Base-by-base conservation (phyloP, 2,888 invertebrate species). In the Dolomedes plantarius region DNA sequence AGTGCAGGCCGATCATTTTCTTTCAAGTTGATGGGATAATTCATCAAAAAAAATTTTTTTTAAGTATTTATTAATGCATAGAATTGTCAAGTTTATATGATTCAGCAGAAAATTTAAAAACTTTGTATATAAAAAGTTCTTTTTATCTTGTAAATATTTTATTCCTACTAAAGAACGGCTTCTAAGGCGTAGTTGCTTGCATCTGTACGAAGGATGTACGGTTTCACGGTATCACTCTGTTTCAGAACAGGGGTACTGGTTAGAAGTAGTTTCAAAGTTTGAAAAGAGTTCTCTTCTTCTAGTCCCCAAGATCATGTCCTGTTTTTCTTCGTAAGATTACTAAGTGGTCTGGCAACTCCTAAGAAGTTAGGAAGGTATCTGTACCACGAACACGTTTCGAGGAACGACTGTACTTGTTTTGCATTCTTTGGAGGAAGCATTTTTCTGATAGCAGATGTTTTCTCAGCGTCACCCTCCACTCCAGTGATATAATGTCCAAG, bases 341-440 rank as follows among this genome's bases (percentile, higher is more conserved):
- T 29, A 1, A 80, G 36, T 0, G 41, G 71, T 19, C 23, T 62
- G 28, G 82, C n/a, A 23, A 72, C 23, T 0, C 64, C 32, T 0
- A 56, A 9, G 74, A 81, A 74, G n/a, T 68, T 28, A 1, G 28
- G 28, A 1, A 81, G 32, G 19, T 19, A 46, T 65, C 67, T 67
- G 0, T 31, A 81, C 67, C n/a, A 68, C 1, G 72, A 72, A 23
- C 72, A 79, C 1, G 29, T 81, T 39, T 74, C 68, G 5, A 81
- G 36, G n/a, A 82, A 76, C 3, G 69, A 41, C 36, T 82, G 32
- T 0, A 76, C 19, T 23, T 82, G 2, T 16, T 76, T 82, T 0
- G 62, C 62, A 29, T 31, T 46, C 11, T 9, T 76, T 27, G 31
- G 39, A 11, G 27, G 0, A 19, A 69, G 28, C n/a, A 82, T 71